Conservation (phyloP, 2,797 vertebrate species). For the Pteronotus mesoamericanus region DNA sequence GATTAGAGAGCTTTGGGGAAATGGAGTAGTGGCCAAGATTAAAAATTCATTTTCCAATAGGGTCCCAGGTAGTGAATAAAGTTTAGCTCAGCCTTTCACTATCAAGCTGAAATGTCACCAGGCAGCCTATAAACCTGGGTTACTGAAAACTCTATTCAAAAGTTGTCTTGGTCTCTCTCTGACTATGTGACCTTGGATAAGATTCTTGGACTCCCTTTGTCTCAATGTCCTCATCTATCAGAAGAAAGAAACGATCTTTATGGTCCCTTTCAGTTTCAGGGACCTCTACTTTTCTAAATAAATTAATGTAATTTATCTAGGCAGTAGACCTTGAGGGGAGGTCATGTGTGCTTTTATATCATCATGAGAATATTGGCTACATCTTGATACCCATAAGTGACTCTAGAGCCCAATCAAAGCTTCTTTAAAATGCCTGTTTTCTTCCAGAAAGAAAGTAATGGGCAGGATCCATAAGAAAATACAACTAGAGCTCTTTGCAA, state of each 20-base stretch:
- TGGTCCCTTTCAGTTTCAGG: background rate
- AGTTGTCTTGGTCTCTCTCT: background rate
- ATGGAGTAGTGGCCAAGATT: background rate
- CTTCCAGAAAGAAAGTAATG: background rate
- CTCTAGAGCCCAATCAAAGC: background rate
- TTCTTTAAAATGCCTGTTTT: background rate
- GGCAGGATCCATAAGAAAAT: background rate
- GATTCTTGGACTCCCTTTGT: background rate
- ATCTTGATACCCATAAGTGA: background rate
- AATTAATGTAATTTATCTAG: background rate
- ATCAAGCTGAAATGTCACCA: background rate
- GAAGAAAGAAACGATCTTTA: background rate
- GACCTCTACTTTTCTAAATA: background rate
- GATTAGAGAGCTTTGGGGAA: background rate
- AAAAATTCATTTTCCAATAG: background rate
- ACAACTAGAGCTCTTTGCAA: background rate
- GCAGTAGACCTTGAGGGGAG: accelerated
- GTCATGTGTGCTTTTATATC: background rate
- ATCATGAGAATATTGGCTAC: background rate
- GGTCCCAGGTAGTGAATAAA: background rate
- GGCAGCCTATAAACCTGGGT: background rate
- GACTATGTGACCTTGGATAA: background rate
- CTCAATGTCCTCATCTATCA: background rate
- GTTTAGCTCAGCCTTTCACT: background rate
- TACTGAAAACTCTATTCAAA: background rate